Base-by-base conservation (phyloP, 2,113 vertebrate genomes). In the Pluvianellus socialis region DNA sequence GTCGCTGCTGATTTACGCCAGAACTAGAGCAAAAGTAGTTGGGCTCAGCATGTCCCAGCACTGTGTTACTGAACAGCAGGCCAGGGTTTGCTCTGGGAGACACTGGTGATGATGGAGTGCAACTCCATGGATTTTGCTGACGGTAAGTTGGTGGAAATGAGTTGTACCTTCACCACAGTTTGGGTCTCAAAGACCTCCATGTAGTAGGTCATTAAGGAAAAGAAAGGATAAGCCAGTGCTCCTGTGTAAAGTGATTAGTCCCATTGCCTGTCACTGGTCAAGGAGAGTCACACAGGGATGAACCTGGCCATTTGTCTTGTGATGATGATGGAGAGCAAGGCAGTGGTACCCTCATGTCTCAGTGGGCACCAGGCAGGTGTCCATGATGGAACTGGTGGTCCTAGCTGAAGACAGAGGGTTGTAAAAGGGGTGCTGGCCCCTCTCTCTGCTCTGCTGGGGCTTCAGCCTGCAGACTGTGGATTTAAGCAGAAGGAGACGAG, bases 231-330 rank as follows among this genome's bases (percentile, higher is more conserved):
- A 92, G 53, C n/a, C n/a, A 38, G 5, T 24, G 40, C 7, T 52
- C 4, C 15, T 52, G 3, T 19, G 30, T 45, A 11, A 59, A 90
- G 38, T 28, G 21, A n/a, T 79, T 17, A 21, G 6, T 75, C 28
- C n/a, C 18, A 9, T 2, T 55, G 50, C 30, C 42, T 61, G 14
- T 4, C 23, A 6, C 7, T 15, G 0, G 27, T 27, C 35, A 40
- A 40, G 66, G 33, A 38, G 26, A 32, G 45, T 18, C 27, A 17
- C 22, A 7, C 1, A 15, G 66, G 35, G 63, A 4, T 42, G 35
- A 70, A 58, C 52, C 42, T 66, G 47, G 52, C 5, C 49, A 12
- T 70, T 52, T 44, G 75, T 20, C 5, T 67, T 40, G 65, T 27
- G 58, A 28, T 49, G 33, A 42, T n/a, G 45, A 15, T 71, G 66